These are phyloP conservation scores for Hippocampus kuda DNA, from an alignment of 2,797 vertebrate genomes.

Conservation along the genomic window DNA sequence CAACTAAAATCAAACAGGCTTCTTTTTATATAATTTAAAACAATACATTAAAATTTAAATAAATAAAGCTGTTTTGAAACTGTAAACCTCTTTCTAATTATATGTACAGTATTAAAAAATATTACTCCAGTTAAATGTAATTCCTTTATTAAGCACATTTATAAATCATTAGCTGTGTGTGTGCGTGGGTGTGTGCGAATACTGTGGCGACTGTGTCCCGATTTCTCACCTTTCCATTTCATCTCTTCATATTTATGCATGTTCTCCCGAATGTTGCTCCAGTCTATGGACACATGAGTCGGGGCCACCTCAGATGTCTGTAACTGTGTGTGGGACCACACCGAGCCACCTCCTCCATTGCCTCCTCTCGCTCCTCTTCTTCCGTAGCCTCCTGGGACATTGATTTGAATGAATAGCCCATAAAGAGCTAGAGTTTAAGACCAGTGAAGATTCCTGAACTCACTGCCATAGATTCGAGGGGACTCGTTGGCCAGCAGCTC, in stretches of 20 bases:
- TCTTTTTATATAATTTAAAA: too few species aligned
- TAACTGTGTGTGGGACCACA: slow-evolving; percentile 41
- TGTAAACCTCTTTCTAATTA: too few species aligned
- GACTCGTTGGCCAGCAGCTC: slow-evolving; percentile 56
- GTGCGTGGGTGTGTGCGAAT: not conserved
- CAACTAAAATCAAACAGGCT: too few species aligned
- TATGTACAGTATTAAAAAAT: too few species aligned
- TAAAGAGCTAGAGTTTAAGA: not conserved
- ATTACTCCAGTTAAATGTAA: too few species aligned
- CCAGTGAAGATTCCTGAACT: not conserved
- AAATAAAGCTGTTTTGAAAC: too few species aligned
- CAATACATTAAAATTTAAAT: too few species aligned
- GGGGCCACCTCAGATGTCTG: slow-evolving; percentile 23
- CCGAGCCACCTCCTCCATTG: slow-evolving; percentile 24
- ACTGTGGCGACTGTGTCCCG: not conserved
- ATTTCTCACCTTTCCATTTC: slow-evolving; percentile 83
- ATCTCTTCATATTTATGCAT: slow-evolving; percentile 73
- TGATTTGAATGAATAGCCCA: not conserved
- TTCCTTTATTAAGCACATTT: too few species aligned
- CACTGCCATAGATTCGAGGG: slow-evolving; percentile 3
- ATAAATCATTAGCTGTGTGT: too few species aligned
- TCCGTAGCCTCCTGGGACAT: not conserved
- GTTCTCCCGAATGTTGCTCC: slow-evolving; percentile 77
- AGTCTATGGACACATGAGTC: slow-evolving; percentile 64
- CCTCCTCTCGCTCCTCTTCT: slow-evolving; percentile 1